A percentile compares a stretch with the other conserved stretches of the same genome.
These are phyloP conservation scores for Bombus huntii DNA, from an alignment of 1,140 invertebrate genomes.

Conservation along the genomic window DNA sequence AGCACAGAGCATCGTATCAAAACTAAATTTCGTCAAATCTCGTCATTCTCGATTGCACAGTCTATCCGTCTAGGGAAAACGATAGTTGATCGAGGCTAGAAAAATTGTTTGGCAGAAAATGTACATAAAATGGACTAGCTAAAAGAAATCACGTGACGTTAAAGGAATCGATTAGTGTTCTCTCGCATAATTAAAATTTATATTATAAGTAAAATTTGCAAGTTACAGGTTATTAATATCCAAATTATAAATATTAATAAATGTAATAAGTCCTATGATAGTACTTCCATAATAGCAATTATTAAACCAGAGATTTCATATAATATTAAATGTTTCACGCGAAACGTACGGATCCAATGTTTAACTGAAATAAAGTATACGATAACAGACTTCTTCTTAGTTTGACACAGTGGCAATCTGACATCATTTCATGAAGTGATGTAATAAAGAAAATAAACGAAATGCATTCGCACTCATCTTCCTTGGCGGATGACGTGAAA, in stretches of 20 bases:
- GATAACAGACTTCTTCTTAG: background rate
- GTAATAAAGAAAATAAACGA: background rate
- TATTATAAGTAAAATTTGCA: background rate
- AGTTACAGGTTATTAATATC: background rate
- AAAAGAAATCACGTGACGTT: background rate
- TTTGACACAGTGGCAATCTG: background rate
- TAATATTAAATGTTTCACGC: no score
- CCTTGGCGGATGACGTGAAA: background rate
- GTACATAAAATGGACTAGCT: background rate
- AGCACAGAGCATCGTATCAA: conserved; percentile 39
- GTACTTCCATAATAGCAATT: no score
- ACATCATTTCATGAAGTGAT: background rate
- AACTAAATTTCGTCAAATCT: conserved; percentile 60
- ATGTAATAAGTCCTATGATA: no score
- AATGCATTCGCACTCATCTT: conserved; percentile 7
- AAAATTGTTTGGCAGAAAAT: background rate
- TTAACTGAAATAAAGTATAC: background rate
- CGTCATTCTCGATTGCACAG: conserved; percentile 36
- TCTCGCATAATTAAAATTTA: background rate
- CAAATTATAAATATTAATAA: background rate
- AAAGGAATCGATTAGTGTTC: background rate
- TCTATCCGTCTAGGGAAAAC: background rate
- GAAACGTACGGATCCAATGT: background rate
- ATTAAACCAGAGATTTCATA: no score
- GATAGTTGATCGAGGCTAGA: background rate